These are phyloP conservation scores for Parotocinclus haroldoi DNA, from an alignment of 2,797 vertebrate genomes.

Conservation along the genomic window DNA sequence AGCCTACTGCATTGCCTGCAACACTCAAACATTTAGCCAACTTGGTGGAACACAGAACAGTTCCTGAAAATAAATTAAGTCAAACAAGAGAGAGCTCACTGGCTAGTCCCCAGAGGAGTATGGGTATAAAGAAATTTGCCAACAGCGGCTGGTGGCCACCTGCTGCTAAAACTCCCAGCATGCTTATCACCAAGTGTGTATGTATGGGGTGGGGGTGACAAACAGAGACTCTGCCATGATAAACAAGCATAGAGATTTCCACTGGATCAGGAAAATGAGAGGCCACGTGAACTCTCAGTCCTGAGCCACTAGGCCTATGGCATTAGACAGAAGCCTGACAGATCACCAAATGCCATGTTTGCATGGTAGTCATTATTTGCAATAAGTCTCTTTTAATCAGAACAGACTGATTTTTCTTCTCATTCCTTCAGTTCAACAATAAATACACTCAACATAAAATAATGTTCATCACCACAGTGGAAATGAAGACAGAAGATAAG, in stretches of 20 bases:
- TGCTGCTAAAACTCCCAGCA: constrained; percentile 73
- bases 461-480: constrained; percentile 64
- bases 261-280: constrained; percentile 49
- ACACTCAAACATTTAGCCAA: neutral
- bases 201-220: constrained; percentile 37
- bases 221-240: constrained; percentile 50
- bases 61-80: constrained; percentile 1
- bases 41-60: neutral
- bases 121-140: constrained; percentile 30
- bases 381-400: neutral
- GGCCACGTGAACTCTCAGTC: constrained; percentile 28
- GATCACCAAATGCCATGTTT: neutral
- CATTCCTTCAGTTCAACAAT: neutral
- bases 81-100: constrained; percentile 10
- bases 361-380: neutral
- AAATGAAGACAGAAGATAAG: constrained; percentile 66
- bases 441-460: constrained; percentile 45
- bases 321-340: constrained; percentile 14
- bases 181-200: constrained; percentile 60
- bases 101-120: constrained; percentile 9
- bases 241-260: constrained; percentile 53
- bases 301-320: neutral
- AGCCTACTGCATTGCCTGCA: neutral
- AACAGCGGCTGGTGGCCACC: constrained; percentile 57
- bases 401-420: neutral